Evolutionary conservation across 2,113 vertebrate genomes (phyloP).

Genomic region (Amphilophus citrinellus): DNA sequence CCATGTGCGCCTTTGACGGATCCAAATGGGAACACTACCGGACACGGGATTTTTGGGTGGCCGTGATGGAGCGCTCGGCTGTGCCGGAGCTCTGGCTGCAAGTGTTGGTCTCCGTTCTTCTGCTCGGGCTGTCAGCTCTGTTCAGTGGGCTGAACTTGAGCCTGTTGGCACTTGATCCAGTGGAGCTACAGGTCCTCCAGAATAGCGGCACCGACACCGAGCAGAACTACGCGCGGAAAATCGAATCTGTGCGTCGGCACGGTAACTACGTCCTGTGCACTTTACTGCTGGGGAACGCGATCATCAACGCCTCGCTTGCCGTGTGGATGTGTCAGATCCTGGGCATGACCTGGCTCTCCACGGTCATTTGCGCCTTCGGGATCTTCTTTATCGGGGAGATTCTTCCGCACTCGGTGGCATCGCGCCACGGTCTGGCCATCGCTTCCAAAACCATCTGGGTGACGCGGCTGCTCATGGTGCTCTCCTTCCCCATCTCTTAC

Average conservation of each 20-base stretch:
- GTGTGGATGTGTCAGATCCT: slow-evolving; percentile 93
- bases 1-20: slow-evolving; percentile 92
- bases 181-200: slow-evolving; percentile 94
- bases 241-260: slow-evolving; percentile 91
- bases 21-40: slow-evolving; percentile 90
- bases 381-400: slow-evolving; percentile 95
- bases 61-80: slow-evolving; percentile 78
- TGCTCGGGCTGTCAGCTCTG: slow-evolving; percentile 89
- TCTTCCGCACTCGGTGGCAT: slow-evolving; percentile 93
- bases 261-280: slow-evolving; percentile 95
- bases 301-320: slow-evolving; percentile 91
- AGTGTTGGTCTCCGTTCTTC: slow-evolving; percentile 84
- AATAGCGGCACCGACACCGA: slow-evolving; percentile 93
- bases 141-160: slow-evolving; percentile 93
- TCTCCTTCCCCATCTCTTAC: slow-evolving; percentile 93
- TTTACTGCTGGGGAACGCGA: slow-evolving; percentile 89
- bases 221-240: slow-evolving; percentile 89
- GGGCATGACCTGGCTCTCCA: slow-evolving; percentile 89
- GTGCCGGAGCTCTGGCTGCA: slow-evolving; percentile 86
- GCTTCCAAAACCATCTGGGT: slow-evolving; percentile 93
- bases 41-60: slow-evolving; percentile 88
- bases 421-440: slow-evolving; percentile 93
- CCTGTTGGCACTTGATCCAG: slow-evolving; percentile 91
- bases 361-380: slow-evolving; percentile 88
- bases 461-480: slow-evolving; percentile 92